Evolutionary conservation across 2,888 invertebrate species (phyloP), one percentile per base, ranked within the genome.

Genomic region (Stenotaenia linearis): DNA sequence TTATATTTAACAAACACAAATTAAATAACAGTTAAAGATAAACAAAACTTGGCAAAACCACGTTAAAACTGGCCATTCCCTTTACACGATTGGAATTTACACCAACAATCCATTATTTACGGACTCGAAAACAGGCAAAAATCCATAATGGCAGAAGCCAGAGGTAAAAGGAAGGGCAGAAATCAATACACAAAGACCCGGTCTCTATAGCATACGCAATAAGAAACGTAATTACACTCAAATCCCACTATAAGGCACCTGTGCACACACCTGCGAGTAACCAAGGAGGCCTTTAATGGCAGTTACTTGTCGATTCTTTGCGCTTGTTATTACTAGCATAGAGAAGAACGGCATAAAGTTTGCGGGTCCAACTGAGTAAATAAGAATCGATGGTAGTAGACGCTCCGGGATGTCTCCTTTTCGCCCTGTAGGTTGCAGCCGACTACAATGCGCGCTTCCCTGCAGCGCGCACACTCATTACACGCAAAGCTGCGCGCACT

Each of bases 141-240:
- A 45, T 45, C 45, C 45, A 45, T 5, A 3, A 3, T 3, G 6
- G 18, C 45, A 45, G 9, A 15, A 40, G n/a, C 45, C 45, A 45
- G n/a, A 45, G n/a, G 45, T 45, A 61, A 9, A 61, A 25, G 25
- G 7, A 61, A 25, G 9, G 10, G 25, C 61, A 23, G 23, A 25
- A 61, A 61, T 61, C 61, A 25, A 61, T 61, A 61, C 61, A 61
- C 25, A 61, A 45, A 45, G 18, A 18, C 45, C 45, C 3, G n/a
- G n/a, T 45, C 45, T 28, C 61, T 10, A 23, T 15, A 25, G 61
- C 61, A 61, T 61, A 61, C 61, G 61, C 61, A 61, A 61, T 61
- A 61, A 61, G 61, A 61, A 61, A 61, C 23, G 61, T 61, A 61
- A 61, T 61, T 61, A 61, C 61, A 61, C 61, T 61, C 61, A 61